Percentiles rank a stretch among this genome's conserved stretches.
phyloP scores from a whole-genome alignment of 2,888 invertebrate genomes.

The Nymphalis polychloros region DNA sequence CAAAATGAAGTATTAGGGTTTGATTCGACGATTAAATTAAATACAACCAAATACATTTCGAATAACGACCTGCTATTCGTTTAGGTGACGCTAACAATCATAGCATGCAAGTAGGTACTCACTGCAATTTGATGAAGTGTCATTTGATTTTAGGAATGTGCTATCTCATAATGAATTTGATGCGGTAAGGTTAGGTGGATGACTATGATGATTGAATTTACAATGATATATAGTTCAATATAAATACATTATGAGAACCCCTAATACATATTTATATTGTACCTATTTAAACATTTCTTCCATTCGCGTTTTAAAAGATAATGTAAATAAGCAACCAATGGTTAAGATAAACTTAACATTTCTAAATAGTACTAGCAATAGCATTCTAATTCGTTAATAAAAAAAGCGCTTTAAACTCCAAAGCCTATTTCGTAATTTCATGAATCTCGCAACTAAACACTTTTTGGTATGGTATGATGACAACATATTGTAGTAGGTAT shows the following conservation, averaged over 20 bases:
- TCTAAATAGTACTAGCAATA: background rate
- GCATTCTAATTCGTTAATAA: background rate
- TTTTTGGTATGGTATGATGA: slow-evolving; percentile 33
- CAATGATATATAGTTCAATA: too few species aligned
- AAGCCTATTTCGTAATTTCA: background rate
- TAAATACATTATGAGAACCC: too few species aligned
- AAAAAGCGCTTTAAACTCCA: background rate
- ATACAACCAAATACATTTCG: too few species aligned
- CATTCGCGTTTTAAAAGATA: too few species aligned
- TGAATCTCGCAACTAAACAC: slow-evolving; percentile 2
- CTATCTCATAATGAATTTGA: slow-evolving; percentile 8
- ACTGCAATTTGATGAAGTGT: slow-evolving; percentile 15
- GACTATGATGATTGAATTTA: background rate
- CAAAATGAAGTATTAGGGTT: too few species aligned
- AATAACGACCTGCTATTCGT: too few species aligned
- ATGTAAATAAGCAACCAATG: too few species aligned
- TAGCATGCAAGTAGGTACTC: background rate
- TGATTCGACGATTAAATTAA: too few species aligned
- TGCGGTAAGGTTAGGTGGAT: slow-evolving; percentile 1
- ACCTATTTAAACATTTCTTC: too few species aligned
- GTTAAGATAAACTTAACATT: too few species aligned
- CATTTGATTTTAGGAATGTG: slow-evolving; percentile 27
- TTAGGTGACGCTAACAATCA: too few species aligned
- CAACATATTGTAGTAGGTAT: slow-evolving; percentile 43
- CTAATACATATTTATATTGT: too few species aligned